Evolutionary conservation across 2,797 vertebrate genomes (phyloP), one percentile per base, ranked within the genome.

Genomic region (Gymnothorax reevesii): DNA sequence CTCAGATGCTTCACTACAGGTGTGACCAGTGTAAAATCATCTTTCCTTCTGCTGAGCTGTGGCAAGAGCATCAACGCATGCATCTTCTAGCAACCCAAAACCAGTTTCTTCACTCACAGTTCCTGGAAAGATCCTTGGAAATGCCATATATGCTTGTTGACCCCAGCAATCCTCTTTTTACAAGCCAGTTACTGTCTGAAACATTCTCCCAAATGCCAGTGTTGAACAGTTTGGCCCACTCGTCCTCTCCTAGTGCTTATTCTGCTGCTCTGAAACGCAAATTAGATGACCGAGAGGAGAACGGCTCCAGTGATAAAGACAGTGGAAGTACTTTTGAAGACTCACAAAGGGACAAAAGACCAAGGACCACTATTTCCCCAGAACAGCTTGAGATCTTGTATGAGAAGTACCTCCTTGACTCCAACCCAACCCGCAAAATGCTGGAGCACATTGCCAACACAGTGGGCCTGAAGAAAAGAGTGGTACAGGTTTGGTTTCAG

Each of bases 131-230:
- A 92, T 98, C 98, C 17, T 95, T 99, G 90, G 99, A 99, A 88
- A 99, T 99, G 98, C 99, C 99, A 88, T 99, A 99, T 89, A 99
- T 99, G 98, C 99, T 99, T 92, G 99, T 99, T 94, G 99, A 99
- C 91, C 99, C 99, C 52, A 99, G 98, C 91, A 99, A 97, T 89
- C 97, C 99, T 55, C 93, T 99, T 87, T 98, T 99, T 97, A 96
- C 98, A 1, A 97, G 98, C 85, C 99, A 99, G 89, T 95, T 99
- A 87, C 96, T 99, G 87, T 96, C 97, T 82, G 97, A 97, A 87
- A 96, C 98, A 83, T 97, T 99, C 87, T 94, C 98, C 57, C 99
- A 98, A 91, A 97, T 99, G 91, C 95, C 97, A 33, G 96, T 97
- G 17, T 98, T 98, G 89, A 95, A 97, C 87, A 92, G 95, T 22